phyloP scores from a whole-genome alignment of 2,797 vertebrate genomes.

The Acrocephalus scirpaceus region DNA sequence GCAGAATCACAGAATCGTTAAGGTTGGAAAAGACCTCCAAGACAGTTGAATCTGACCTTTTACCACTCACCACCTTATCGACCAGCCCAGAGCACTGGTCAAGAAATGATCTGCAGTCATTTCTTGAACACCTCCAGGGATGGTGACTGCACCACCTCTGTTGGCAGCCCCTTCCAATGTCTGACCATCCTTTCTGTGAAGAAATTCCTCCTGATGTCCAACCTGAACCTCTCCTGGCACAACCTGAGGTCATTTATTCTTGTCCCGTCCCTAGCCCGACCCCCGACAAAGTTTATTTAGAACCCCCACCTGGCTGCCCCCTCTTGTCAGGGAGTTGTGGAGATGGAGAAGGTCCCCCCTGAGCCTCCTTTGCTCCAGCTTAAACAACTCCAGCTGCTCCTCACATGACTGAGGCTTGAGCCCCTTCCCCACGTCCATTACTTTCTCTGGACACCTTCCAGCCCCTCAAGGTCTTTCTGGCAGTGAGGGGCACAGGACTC shows the following conservation, averaged over 20 bases:
- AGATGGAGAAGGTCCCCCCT: not conserved
- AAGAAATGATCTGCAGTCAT: not conserved
- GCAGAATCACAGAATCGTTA: not conserved
- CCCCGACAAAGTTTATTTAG: no score
- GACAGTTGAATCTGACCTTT: fast-evolving
- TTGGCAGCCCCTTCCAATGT: not conserved
- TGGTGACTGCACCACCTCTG: not conserved
- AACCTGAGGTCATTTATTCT: fast-evolving
- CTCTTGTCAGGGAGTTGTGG: not conserved
- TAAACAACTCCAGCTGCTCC: not conserved
- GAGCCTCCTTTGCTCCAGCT: not conserved
- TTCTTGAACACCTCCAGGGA: not conserved
- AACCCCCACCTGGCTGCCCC: fast-evolving
- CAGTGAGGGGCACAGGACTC: not conserved
- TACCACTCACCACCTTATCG: not conserved
- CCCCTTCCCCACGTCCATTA: no score
- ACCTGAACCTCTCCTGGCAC: no score
- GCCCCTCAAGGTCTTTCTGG: not conserved
- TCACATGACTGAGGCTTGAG: not conserved
- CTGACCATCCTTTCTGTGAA: not conserved
- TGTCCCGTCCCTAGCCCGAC: fast-evolving
- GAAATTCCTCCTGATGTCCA: not conserved
- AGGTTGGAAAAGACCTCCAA: not conserved
- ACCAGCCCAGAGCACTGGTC: not conserved
- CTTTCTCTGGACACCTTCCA: not conserved